Base-by-base conservation (phyloP, 2,888 invertebrate species). In the Spisula subtruncata region DNA sequence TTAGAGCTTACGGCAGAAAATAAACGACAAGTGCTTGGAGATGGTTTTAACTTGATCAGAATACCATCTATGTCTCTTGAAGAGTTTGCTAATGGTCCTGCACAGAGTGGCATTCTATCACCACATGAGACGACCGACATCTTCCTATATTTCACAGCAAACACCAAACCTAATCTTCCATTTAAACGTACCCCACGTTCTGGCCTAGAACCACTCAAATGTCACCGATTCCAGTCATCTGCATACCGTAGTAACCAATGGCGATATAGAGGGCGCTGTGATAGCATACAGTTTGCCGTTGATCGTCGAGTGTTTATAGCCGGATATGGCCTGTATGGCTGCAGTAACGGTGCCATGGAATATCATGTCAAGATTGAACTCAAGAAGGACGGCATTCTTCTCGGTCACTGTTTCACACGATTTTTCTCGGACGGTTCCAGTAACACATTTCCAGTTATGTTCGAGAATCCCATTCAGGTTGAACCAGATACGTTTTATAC, bases 351-450 rank as follows among this genome's bases (percentile, higher is more conserved):
- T 89, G 98, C 99, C 81, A 98, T 99, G 25, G 99, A 99, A 96
- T 99, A 99, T 96, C 98, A 98, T 96, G 99, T 99, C 1, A 98
- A 98, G 97, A 99, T 99, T 95, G 99, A 99, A 97, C 97, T 99
- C 84, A 99, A 99, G 97, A 98, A 98, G 89, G 97, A 98, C 88
- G 99, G 99, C 4, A 89, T 98, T 93, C 98, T 99, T 14, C 97
- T 99, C 79, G 99, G 99, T 18, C 98, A 99, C 96, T 98, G 98
- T 96, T 98, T 98, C 95, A 99, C 99, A 2, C 98, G 98, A 96
- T 99, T 99, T 97, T 99, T 99, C 97, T 99, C 99, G 0, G 99
- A 99, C 97, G 99, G 99, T 71, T 99, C 99, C 10, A 99, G 99
- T 96, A 99, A 98, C 96, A 99, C 99, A 56, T 99, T 99, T 97